Evolutionary conservation across 2,888 invertebrate genomes (phyloP).

Genomic region (Alviniconcha strummeri): DNA sequence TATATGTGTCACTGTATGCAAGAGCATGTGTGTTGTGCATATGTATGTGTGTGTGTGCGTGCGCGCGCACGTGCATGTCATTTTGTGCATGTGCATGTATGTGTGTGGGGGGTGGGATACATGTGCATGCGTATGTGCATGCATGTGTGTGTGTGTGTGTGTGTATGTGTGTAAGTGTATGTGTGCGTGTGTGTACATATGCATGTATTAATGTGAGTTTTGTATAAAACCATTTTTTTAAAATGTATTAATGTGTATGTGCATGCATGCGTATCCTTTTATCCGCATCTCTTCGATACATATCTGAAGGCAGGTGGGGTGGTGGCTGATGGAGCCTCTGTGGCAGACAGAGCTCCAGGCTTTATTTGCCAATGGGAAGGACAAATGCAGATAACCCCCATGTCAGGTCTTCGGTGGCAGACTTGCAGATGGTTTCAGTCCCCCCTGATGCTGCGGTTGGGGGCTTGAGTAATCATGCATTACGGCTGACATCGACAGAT

Average conservation of each 20-base stretch:
- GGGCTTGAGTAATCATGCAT: neutral
- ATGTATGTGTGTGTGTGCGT: neutral
- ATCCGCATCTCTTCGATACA: neutral
- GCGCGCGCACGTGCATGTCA: neutral
- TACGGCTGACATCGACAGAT: neutral
- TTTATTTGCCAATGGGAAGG: neutral
- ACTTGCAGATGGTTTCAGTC: too few relatives aligned
- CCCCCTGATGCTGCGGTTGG: neutral
- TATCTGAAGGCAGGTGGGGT: neutral
- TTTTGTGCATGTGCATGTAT: neutral
- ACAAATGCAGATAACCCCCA: neutral
- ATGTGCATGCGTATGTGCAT: neutral
- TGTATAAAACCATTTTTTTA: neutral
- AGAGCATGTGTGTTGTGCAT: neutral
- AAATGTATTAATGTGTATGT: neutral
- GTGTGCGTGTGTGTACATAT: neutral
- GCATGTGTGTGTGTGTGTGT: neutral
- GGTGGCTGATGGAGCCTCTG: too few relatives aligned
- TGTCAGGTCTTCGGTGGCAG: too few relatives aligned
- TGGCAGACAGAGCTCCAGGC: neutral
- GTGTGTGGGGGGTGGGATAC: neutral
- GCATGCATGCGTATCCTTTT: neutral
- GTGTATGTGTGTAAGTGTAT: neutral
- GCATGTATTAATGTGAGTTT: neutral
- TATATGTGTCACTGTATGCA: neutral